Evolutionary conservation across 2,113 vertebrate genomes (phyloP).

Genomic region (Propithecus coquereli): DNA sequence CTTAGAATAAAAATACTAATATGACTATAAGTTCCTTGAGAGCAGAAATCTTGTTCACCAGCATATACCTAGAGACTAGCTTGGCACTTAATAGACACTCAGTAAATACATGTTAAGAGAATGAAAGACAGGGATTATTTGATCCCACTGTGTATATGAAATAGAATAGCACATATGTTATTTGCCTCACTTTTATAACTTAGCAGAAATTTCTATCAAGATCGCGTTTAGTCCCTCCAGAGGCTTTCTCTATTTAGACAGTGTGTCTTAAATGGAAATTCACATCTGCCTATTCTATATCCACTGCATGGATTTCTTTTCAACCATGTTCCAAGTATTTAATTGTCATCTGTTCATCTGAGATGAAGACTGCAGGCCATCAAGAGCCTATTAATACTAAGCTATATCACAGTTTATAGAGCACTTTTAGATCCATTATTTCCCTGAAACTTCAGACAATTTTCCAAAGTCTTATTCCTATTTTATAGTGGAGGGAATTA

Average conservation of each 20-base stretch:
- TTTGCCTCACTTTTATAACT: not conserved
- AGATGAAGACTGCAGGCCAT: not conserved
- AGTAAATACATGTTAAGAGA: not conserved
- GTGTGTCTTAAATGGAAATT: slow-evolving; percentile 1
- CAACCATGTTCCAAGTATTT: not conserved
- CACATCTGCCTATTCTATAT: not conserved
- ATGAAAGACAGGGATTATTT: not conserved
- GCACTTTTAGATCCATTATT: not conserved
- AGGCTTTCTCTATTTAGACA: slow-evolving; percentile 22
- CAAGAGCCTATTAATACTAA: not conserved
- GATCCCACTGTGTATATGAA: not conserved
- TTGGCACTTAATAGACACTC: not conserved
- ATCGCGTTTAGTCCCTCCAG: not conserved
- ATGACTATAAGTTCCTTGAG: not conserved
- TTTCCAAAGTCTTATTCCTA: not conserved
- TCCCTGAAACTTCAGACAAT: not conserved
- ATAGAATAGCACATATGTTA: not conserved
- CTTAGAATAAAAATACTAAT: slow-evolving; percentile 14
- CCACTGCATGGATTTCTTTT: not conserved
- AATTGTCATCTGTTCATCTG: not conserved
- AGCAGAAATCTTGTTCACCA: not conserved
- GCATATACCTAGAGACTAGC: not conserved
- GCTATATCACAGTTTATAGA: not conserved
- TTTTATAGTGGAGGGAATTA: not conserved
- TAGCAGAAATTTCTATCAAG: not conserved